These are phyloP conservation scores for Masticophis lateralis DNA, from an alignment of 2,797 vertebrate species.

Conservation along the genomic window DNA sequence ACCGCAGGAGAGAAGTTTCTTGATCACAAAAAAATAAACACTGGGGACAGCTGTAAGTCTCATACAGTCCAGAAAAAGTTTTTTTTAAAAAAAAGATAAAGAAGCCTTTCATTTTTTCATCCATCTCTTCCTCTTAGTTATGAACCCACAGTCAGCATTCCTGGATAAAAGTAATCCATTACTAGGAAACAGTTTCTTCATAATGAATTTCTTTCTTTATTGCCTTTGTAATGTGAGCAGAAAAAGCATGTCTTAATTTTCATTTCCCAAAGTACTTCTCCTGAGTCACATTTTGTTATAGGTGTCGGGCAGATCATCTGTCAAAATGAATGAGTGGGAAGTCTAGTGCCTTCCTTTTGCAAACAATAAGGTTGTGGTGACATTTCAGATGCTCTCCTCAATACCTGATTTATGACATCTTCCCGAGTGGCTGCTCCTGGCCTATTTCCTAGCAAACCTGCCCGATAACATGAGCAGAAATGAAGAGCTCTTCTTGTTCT, in stretches of 20 bases:
- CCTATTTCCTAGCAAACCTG: conserved; percentile 29
- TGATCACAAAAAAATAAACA: background rate
- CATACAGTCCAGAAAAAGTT: background rate
- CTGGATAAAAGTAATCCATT: background rate
- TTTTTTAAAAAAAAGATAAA: background rate
- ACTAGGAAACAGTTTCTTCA: background rate
- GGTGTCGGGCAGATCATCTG: conserved; percentile 44
- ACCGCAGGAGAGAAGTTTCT: background rate
- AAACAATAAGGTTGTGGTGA: conserved; percentile 38
- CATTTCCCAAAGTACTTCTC: conserved; percentile 45
- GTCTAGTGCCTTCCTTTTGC: conserved; percentile 42
- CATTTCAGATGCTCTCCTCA: conserved; percentile 48
- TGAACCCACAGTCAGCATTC: conserved; percentile 8
- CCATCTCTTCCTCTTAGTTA: background rate
- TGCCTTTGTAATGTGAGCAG: background rate
- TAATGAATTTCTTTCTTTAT: conserved; percentile 25
- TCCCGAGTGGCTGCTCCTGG: conserved; percentile 18
- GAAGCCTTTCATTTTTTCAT: background rate
- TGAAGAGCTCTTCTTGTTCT: conserved; percentile 28
- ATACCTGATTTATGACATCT: conserved; percentile 48
- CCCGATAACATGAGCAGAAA: conserved; percentile 29
- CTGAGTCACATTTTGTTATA: conserved; percentile 50
- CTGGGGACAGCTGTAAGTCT: background rate
- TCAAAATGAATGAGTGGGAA: conserved; percentile 54
- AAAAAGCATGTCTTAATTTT: background rate